Conservation (phyloP, 2,888 invertebrate species). For the Lobophora halterata region DNA sequence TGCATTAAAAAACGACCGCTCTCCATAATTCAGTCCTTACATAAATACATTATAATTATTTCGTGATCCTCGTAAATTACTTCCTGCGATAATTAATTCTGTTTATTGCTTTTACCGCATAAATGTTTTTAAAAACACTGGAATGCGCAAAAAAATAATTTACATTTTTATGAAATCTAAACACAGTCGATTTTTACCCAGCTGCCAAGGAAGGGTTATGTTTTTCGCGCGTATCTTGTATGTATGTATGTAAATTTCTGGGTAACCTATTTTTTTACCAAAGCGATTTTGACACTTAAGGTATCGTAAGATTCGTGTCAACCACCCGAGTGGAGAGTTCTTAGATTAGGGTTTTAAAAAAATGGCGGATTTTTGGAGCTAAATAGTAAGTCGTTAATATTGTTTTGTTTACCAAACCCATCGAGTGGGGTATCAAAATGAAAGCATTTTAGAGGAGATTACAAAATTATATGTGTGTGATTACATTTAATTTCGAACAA, state of each 20-base stretch:
- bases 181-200: slow-evolving; percentile 2
- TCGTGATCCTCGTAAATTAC: slow-evolving; percentile 27
- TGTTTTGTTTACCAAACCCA: no score
- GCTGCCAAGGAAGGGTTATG: not conserved
- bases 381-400: no score
- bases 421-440: no score
- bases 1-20: slow-evolving; percentile 20
- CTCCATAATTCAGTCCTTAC: slow-evolving; percentile 19
- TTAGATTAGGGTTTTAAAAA: no score
- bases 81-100: slow-evolving; percentile 26
- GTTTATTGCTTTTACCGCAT: slow-evolving; percentile 15
- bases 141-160: slow-evolving; percentile 17
- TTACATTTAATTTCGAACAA: no score
- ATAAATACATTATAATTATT: slow-evolving; percentile 28
- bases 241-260: not conserved
- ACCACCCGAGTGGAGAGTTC: no score
- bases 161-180: slow-evolving; percentile 17
- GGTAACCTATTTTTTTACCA: no score
- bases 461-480: no score
- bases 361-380: no score
- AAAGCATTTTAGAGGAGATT: no score
- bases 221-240: not conserved
- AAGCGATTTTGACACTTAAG: no score
- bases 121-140: slow-evolving; percentile 9
- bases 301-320: no score